Conservation (phyloP, 2,797 vertebrate genomes). For the Pantherophis alleghaniensis region DNA sequence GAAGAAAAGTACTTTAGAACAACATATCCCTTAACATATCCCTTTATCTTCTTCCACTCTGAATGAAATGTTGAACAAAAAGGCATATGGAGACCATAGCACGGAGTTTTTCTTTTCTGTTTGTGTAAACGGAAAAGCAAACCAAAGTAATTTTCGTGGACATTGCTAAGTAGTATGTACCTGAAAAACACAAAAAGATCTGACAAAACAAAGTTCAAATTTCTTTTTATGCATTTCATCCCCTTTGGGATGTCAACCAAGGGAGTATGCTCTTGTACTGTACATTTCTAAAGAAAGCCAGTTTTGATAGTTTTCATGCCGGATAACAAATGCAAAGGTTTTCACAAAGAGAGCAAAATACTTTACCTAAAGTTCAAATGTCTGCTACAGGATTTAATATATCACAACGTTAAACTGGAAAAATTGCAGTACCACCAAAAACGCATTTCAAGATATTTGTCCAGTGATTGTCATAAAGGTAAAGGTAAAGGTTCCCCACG, state of each 20-base stretch:
- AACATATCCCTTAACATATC: not conserved
- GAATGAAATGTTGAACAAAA: slow-evolving; percentile 39
- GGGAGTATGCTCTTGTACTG: not conserved
- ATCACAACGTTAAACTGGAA: not conserved
- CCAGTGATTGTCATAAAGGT: not conserved
- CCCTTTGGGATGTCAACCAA: not conserved
- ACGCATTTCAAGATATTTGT: not conserved
- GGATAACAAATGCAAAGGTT: not conserved
- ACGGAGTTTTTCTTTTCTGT: not conserved
- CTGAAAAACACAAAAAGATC: slow-evolving; percentile 51
- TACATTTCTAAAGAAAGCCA: not conserved
- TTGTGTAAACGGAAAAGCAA: slow-evolving; percentile 16
- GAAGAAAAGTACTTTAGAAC: slow-evolving; percentile 29
- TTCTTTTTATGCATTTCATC: not conserved
- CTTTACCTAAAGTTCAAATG: not conserved
- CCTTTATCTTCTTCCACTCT: not conserved
- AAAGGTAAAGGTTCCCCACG: too few relatives aligned
- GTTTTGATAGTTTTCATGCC: not conserved
- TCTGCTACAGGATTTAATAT: not conserved
- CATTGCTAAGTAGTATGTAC: slow-evolving; percentile 13
- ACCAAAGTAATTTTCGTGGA: not conserved
- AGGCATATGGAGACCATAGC: slow-evolving; percentile 21
- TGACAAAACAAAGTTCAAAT: slow-evolving; percentile 17
- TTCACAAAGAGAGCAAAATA: not conserved
- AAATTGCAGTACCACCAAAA: not conserved